A percentile compares a stretch with the other conserved stretches of the same genome.
Conservation (phyloP, 30 jellyfish, hydroid and myxozoan species). For the Pelagia noctiluca region DNA sequence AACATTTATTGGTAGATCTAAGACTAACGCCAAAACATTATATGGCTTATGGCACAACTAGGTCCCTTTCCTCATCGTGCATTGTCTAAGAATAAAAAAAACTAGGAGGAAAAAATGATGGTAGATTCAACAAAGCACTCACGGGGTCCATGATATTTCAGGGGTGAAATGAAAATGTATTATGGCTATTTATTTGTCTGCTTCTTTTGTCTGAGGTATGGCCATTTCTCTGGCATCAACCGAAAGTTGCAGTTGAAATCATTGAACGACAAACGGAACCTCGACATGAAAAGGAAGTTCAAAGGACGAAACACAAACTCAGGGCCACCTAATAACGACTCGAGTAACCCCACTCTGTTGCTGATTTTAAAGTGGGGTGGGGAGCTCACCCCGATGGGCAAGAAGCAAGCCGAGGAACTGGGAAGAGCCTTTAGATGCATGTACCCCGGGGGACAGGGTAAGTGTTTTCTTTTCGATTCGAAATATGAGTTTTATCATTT, state of each 20-base stretch:
- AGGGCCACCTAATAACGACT: conserved; percentile 64
- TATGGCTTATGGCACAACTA: no score
- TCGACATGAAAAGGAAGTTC: conserved; percentile 85
- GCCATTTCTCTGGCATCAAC: conserved; percentile 95
- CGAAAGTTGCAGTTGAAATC: conserved; percentile 90
- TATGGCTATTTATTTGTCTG: not conserved
- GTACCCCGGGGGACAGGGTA: conserved; percentile 99
- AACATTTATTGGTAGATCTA: no score
- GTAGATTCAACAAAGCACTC: no score
- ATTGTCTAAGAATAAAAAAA: no score
- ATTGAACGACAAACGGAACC: conserved; percentile 91
- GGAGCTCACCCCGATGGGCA: conserved; percentile 97
- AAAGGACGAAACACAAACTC: conserved; percentile 86
- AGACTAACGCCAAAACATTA: no score
- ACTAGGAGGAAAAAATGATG: no score
- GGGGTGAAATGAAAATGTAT: not conserved
- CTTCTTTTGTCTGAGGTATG: conserved; percentile 74
- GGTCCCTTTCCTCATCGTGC: no score
- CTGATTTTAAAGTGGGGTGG: conserved; percentile 98
- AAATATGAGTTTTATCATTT: no score
- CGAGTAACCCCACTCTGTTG: conserved; percentile 67
- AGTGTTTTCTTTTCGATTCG: no score
- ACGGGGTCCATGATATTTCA: not conserved
- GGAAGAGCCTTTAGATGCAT: conserved; percentile 94
- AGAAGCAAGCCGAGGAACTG: conserved; percentile 93